Conservation (phyloP, 2,888 invertebrate species). For the Villa cingulata region DNA sequence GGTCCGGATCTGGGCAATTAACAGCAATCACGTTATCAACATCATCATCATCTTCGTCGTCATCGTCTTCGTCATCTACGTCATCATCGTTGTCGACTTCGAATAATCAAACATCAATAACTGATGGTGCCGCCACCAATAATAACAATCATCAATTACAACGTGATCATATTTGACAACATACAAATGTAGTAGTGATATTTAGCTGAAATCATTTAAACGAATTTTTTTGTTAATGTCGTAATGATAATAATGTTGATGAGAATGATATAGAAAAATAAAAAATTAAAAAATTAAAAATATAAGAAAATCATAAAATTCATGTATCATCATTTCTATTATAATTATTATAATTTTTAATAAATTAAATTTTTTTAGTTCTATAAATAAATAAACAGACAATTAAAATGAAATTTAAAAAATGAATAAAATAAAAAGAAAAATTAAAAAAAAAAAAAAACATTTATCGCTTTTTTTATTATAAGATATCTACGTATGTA, state of each 20-base stretch:
- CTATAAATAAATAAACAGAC: slow-evolving; percentile 5
- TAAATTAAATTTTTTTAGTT: slow-evolving; percentile 7
- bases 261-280: slow-evolving; percentile 1
- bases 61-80: background rate
- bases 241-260: slow-evolving; percentile 3
- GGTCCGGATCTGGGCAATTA: background rate
- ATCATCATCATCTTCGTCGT: background rate
- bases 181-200: slow-evolving; percentile 10
- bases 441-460: background rate
- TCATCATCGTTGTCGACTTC: background rate
- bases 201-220: slow-evolving; percentile 11
- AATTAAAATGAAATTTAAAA: slow-evolving; percentile 5
- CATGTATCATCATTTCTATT: slow-evolving; percentile 8
- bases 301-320: background rate
- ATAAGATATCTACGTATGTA: too few species aligned
- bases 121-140: slow-evolving; percentile 7
- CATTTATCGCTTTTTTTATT: background rate
- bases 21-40: background rate
- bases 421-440: slow-evolving; percentile 1
- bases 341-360: slow-evolving; percentile 7
- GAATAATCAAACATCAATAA: background rate
- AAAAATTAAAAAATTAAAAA: too few species aligned
- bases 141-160: slow-evolving; percentile 8
- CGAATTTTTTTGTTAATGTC: slow-evolving; percentile 9
- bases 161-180: slow-evolving; percentile 10